Conservation (phyloP, 2,113 vertebrate genomes). For the Gracilinanus agilis region DNA sequence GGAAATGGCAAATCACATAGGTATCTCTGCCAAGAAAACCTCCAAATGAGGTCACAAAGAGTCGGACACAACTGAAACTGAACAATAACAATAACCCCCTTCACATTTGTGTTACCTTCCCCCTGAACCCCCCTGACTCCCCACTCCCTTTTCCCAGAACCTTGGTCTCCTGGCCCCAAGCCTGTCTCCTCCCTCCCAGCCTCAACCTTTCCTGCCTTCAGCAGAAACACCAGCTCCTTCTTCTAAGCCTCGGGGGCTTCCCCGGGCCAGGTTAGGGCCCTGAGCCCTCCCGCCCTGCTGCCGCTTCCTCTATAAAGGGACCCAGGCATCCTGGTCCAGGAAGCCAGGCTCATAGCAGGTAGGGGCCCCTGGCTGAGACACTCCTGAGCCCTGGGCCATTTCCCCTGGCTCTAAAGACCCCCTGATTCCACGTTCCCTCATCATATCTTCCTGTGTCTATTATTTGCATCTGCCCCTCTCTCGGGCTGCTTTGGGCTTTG, state of each 20-base stretch:
- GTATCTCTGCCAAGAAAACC: too few relatives aligned
- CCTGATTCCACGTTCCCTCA: neutral
- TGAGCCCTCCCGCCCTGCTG: slow-evolving; percentile 73
- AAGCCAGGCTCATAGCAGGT: slow-evolving; percentile 71
- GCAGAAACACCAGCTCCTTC: slow-evolving; percentile 64
- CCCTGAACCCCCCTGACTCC: slow-evolving; percentile 51
- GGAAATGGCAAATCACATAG: too few relatives aligned
- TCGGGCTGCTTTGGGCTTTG: slow-evolving; percentile 8
- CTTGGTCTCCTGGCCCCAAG: slow-evolving; percentile 48
- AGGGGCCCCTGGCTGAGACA: slow-evolving; percentile 52
- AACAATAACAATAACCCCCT: neutral
- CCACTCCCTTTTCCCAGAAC: slow-evolving; percentile 74
- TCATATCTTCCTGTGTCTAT: neutral
- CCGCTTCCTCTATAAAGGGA: slow-evolving; percentile 82
- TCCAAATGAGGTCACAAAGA: too few relatives aligned
- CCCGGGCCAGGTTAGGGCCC: slow-evolving; percentile 75
- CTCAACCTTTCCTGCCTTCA: slow-evolving; percentile 79
- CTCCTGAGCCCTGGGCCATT: slow-evolving; percentile 12
- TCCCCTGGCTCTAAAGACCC: slow-evolving; percentile 12
- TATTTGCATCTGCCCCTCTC: neutral
- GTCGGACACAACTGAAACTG: too few relatives aligned
- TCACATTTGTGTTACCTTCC: slow-evolving; percentile 15
- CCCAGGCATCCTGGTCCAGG: slow-evolving; percentile 59
- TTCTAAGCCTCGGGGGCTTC: slow-evolving; percentile 78
- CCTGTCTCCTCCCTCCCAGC: slow-evolving; percentile 72